A percentile compares a stretch with the other conserved stretches of the same genome.
Evolutionary conservation across 2,113 vertebrate species (phyloP).

Genomic region (Atractosteus spatula): DNA sequence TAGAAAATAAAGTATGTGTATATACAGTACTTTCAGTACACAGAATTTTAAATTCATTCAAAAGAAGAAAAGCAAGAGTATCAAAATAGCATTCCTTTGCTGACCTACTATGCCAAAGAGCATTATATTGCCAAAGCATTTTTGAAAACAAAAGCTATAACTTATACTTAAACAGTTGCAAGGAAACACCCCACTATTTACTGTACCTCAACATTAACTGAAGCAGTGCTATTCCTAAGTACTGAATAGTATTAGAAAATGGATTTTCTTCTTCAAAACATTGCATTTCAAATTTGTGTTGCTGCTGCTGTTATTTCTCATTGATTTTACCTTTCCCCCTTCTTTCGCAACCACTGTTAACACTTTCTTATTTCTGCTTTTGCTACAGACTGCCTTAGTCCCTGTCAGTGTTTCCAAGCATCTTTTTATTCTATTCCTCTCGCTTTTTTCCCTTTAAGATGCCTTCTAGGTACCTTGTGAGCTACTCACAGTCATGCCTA

Average conservation of each 20-base stretch:
- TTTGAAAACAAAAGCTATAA: conserved; percentile 4
- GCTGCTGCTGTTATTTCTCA: conserved; percentile 33
- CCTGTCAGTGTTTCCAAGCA: background rate
- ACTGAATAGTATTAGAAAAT: too few relatives aligned
- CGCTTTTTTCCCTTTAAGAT: conserved; percentile 19
- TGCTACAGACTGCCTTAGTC: conserved; percentile 13
- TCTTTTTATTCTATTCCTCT: background rate
- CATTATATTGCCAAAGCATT: conserved; percentile 43
- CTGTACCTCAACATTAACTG: too few relatives aligned
- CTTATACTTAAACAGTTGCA: too few relatives aligned
- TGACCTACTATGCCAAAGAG: background rate
- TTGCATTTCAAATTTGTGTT: too few relatives aligned
- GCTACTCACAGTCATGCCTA: conserved; percentile 41
- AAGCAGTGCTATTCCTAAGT: conserved; percentile 42
- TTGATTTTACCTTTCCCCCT: conserved; percentile 70
- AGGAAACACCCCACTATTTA: too few relatives aligned
- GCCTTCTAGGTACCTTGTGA: conserved; percentile 31
- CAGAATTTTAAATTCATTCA: too few relatives aligned
- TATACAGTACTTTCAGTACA: too few relatives aligned
- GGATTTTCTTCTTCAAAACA: too few relatives aligned
- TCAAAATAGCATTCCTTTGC: too few relatives aligned
- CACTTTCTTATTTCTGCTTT: conserved; percentile 48
- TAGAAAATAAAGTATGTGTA: too few relatives aligned
- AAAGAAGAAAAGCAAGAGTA: too few relatives aligned
- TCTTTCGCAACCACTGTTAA: conserved; percentile 59